phyloP scores from a whole-genome alignment of 2,888 invertebrate genomes.

The Drosophila niveifrons region DNA sequence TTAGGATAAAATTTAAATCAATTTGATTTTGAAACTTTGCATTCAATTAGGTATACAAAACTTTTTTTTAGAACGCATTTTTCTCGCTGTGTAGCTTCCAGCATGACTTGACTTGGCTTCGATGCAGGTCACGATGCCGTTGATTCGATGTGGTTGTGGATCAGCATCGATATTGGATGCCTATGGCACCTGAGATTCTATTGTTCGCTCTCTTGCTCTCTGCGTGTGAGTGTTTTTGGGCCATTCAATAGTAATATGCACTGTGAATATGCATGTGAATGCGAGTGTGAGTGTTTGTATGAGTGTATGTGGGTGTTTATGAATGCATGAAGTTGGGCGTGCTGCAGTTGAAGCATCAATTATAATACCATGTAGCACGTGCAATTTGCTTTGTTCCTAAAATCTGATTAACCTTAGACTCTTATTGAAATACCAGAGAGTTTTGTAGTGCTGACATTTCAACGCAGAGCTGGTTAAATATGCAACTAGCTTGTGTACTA shows the following conservation, averaged over 20 bases:
- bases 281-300: slow-evolving; percentile 21
- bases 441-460: neutral
- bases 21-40: neutral
- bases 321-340: slow-evolving; percentile 23
- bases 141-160: slow-evolving; percentile 1
- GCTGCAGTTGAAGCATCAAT: slow-evolving; percentile 54
- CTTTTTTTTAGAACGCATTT: neutral
- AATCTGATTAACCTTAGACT: slow-evolving; percentile 18
- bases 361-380: slow-evolving; percentile 30
- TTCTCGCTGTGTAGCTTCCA: slow-evolving; percentile 21
- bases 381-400: slow-evolving; percentile 31
- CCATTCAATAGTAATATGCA: slow-evolving; percentile 18
- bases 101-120: slow-evolving; percentile 15
- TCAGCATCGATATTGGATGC: slow-evolving; percentile 5
- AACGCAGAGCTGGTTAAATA: neutral
- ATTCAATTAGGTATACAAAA: too few relatives aligned
- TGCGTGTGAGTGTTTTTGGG: slow-evolving; percentile 25
- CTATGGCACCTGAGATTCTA: slow-evolving; percentile 45
- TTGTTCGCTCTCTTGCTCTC: slow-evolving; percentile 34
- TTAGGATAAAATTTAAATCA: neutral
- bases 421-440: neutral
- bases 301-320: slow-evolving; percentile 26
- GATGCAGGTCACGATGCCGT: slow-evolving; percentile 40
- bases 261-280: slow-evolving; percentile 23
- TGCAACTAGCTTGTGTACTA: neutral